phyloP scores from a whole-genome alignment of 2,113 vertebrate genomes.

The Amia ocellicauda region DNA sequence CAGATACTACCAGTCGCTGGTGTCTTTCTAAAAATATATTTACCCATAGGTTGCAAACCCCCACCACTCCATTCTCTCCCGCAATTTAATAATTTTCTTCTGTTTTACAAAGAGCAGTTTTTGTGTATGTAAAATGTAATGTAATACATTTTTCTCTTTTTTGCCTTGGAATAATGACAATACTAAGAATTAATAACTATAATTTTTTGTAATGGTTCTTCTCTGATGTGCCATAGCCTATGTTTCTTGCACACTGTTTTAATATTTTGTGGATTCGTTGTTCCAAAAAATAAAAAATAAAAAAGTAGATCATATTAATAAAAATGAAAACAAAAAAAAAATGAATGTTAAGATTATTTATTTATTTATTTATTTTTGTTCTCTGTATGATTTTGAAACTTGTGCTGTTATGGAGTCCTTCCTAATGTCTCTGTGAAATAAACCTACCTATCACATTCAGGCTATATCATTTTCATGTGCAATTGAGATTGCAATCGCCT shows the following conservation, averaged over 20 bases:
- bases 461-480: no score
- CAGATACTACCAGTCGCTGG: no score
- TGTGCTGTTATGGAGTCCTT: no score
- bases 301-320: conserved; percentile 24
- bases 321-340: conserved; percentile 18
- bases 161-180: conserved; percentile 30
- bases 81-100: background rate
- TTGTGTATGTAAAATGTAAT: conserved; percentile 30
- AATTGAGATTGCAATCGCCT: no score
- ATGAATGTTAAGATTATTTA: no score
- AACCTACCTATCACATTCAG: no score
- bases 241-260: conserved; percentile 47
- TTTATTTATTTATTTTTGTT: background rate
- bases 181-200: conserved; percentile 20
- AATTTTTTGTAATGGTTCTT: conserved; percentile 17
- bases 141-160: conserved; percentile 40
- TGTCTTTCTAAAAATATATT: no score
- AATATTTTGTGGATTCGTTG: conserved; percentile 55
- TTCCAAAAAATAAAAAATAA: conserved; percentile 27
- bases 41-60: no score
- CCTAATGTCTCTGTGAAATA: no score
- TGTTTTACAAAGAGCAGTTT: conserved; percentile 17
- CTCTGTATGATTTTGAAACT: background rate
- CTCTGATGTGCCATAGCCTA: conserved; percentile 44
- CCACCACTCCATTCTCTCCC: no score